A percentile compares a stretch with the other conserved stretches of the same genome.
These are phyloP conservation scores for Glyptemys insculpta DNA, from an alignment of 2,797 vertebrate species.

Conservation along the genomic window DNA sequence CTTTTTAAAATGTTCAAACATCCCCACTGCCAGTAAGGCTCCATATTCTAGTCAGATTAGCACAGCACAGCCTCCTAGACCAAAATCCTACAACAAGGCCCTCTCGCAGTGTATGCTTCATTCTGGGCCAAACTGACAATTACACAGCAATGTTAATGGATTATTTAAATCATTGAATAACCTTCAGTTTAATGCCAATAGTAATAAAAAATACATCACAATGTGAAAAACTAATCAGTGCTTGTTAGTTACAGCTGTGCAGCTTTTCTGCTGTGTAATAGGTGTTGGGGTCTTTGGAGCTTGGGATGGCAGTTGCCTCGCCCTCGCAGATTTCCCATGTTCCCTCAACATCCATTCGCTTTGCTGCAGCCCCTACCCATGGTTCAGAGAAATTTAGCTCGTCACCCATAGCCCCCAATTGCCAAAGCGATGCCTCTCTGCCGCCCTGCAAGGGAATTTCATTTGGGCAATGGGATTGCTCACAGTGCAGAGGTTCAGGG, in stretches of 20 bases:
- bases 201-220: background rate
- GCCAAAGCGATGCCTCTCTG: background rate
- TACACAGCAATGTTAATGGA: fast-evolving
- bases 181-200: fast-evolving
- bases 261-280: background rate
- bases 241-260: background rate
- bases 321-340: background rate
- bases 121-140: fast-evolving
- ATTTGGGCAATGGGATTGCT: background rate
- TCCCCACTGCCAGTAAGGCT: fast-evolving
- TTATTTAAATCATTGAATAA: background rate
- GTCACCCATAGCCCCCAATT: background rate
- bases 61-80: background rate
- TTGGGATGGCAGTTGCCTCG: no score
- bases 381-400: background rate
- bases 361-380: background rate
- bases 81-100: fast-evolving
- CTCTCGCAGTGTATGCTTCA: background rate
- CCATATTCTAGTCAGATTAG: background rate
- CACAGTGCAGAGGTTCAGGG: background rate
- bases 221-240: background rate
- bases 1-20: background rate
- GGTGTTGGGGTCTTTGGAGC: background rate
- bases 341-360: background rate
- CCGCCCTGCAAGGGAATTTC: background rate